These are phyloP conservation scores for Pogonocichla stellata DNA, from an alignment of 2,113 vertebrate species.

Conservation along the genomic window DNA sequence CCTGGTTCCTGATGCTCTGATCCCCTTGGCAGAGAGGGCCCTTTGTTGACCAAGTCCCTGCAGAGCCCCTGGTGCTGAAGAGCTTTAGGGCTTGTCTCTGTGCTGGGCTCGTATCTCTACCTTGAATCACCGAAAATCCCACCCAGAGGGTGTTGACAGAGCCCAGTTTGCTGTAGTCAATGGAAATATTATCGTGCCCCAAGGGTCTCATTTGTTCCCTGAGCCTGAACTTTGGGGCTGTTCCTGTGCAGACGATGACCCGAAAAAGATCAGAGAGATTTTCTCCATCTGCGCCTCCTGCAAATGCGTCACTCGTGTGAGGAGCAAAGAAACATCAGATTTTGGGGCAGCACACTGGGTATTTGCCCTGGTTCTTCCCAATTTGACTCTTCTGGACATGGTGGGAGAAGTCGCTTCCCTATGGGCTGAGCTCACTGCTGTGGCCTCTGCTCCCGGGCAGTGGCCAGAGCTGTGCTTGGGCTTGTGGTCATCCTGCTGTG, in stretches of 20 bases:
- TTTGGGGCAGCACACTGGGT: rapidly evolving
- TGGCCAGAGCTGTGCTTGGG: background rate
- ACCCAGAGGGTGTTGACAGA: background rate
- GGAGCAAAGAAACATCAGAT: background rate
- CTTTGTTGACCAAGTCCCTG: background rate
- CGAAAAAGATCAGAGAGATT: background rate
- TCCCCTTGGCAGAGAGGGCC: background rate
- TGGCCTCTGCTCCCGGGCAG: background rate
- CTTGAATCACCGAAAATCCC: background rate
- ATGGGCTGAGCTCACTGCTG: rapidly evolving
- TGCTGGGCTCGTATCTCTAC: background rate
- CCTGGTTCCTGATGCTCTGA: background rate
- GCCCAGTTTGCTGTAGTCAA: background rate
- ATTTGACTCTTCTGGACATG: rapidly evolving
- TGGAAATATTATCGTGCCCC: background rate
- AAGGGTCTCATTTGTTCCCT: background rate
- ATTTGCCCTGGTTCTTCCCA: background rate
- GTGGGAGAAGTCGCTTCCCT: rapidly evolving
- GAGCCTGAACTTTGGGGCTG: background rate
- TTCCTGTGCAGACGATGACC: background rate
- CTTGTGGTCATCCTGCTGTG: background rate
- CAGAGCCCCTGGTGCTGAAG: background rate
- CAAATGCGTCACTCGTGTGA: rapidly evolving
- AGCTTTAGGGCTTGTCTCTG: background rate
- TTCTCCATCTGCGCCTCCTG: rapidly evolving